phyloP scores from a whole-genome alignment of 2,888 invertebrate genomes.

The Anagyrus pseudococci region DNA sequence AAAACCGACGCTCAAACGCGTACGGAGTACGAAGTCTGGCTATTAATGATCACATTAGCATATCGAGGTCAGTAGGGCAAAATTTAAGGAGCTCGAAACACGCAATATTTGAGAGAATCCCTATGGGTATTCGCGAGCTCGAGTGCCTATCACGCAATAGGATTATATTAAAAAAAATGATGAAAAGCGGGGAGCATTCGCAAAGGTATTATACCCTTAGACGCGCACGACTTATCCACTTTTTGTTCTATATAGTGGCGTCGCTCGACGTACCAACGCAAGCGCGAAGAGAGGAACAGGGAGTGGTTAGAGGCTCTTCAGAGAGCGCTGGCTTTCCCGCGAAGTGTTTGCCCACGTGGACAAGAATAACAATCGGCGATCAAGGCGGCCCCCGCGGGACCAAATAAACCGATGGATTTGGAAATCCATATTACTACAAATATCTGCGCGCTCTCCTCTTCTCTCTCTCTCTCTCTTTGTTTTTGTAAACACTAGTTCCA shows the following conservation, averaged over 20 bases:
- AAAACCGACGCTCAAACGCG: too few relatives aligned
- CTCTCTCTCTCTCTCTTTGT: neutral
- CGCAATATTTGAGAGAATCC: too few relatives aligned
- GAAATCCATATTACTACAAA: slow-evolving; percentile 28
- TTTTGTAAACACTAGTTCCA: neutral
- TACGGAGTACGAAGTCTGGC: too few relatives aligned
- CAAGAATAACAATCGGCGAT: slow-evolving; percentile 37
- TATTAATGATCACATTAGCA: too few relatives aligned
- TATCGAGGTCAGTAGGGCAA: too few relatives aligned
- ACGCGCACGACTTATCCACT: neutral
- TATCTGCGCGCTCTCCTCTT: neutral
- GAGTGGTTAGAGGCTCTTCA: too few relatives aligned
- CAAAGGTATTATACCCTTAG: neutral
- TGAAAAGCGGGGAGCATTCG: neutral
- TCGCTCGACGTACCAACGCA: neutral
- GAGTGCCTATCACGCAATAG: neutral
- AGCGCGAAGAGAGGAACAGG: neutral
- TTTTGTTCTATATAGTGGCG: neutral
- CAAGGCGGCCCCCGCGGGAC: slow-evolving; percentile 3
- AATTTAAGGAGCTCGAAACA: too few relatives aligned
- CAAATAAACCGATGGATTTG: slow-evolving; percentile 32
- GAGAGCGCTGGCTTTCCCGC: too few relatives aligned
- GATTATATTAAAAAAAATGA: neutral
- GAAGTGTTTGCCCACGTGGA: slow-evolving; percentile 37
- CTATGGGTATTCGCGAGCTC: too few relatives aligned